Base-by-base conservation (phyloP, 2,888 invertebrate species). In the Eristalis intricaria region DNA sequence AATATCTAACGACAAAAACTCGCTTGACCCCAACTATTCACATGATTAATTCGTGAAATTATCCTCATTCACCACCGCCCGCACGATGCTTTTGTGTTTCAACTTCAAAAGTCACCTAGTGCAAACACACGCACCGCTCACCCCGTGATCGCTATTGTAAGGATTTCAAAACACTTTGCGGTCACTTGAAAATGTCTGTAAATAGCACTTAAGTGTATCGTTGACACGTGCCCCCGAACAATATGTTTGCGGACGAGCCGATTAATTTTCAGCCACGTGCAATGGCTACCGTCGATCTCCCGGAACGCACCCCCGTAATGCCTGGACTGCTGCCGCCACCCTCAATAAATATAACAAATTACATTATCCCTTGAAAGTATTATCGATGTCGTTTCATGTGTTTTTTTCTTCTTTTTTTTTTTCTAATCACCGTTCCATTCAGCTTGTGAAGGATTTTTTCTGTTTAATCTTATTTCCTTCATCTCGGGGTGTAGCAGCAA, bases 191-290 rank as follows among this genome's bases (percentile, higher is more conserved):
- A 84, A 80, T 35, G 29, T 74, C 50, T 63, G 84, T 87, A 80
- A 87, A 84, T 80, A 87, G 84, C 76, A 80, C 84, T 84, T 80
- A 84, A 84, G 84, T 80, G 87, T 84, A 87, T 87, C 80, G 87
- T 56, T 83, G 87, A 76, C 87, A 87, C 87, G 87, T 87, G 87
- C 50, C 79, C 60, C 40, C 64, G n/a, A 73, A 87, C 87, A 87
- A 87, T 87, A 76, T 87, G 84, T 87, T 87, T 80, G 71, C 61
- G 73, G 84, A 87, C 75, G 84, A 87, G 58, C 79, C 84, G 87
- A 87, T 87, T 87, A 87, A 79, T 87, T 80, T 73, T 58, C 32
- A 79, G 87, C 11, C 87, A 87, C 87, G 87, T 87, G 87, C 87
- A 15, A 50, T n/a, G 65, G 61, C 79, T 63, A 63, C 68, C 79